A percentile compares a stretch with the other conserved stretches of the same genome.
Conservation (phyloP, 1,140 invertebrate species). For the Galleria mellonella region DNA sequence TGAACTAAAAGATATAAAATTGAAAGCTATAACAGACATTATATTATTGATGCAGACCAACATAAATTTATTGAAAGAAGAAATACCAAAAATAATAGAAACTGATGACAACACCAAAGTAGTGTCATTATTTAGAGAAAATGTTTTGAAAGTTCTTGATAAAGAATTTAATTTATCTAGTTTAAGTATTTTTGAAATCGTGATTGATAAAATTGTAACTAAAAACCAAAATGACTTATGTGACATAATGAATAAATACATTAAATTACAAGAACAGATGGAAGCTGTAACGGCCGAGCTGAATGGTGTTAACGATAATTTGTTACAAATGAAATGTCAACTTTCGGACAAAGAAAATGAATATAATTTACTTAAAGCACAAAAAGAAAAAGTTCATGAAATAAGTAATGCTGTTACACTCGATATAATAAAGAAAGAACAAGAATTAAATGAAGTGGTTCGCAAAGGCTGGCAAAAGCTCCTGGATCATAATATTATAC, state of each 20-base stretch:
- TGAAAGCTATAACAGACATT: slow-evolving; percentile 20
- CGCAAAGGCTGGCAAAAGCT: slow-evolving; percentile 28
- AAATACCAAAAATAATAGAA: slow-evolving; percentile 6
- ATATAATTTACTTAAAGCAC: slow-evolving; percentile 34
- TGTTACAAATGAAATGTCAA: slow-evolving; percentile 27
- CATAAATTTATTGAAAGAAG: slow-evolving; percentile 10
- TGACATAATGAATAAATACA: slow-evolving; percentile 23
- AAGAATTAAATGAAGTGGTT: slow-evolving; percentile 29
- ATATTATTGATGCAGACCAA: slow-evolving; percentile 21
- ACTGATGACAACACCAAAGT: slow-evolving; percentile 13
- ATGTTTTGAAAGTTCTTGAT: slow-evolving; percentile 38
- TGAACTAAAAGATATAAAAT: slow-evolving; percentile 24
- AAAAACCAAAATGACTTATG: slow-evolving; percentile 27
- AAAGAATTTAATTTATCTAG: slow-evolving; percentile 31
- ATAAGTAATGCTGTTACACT: slow-evolving; percentile 49
- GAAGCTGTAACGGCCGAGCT: slow-evolving; percentile 25
- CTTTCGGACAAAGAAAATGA: slow-evolving; percentile 42
- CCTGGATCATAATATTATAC: slow-evolving; percentile 23
- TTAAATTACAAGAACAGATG: slow-evolving; percentile 23
- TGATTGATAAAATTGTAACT: slow-evolving; percentile 26
- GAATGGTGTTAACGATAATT: slow-evolving; percentile 20
- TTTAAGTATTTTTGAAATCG: slow-evolving; percentile 27
- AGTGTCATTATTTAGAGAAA: slow-evolving; percentile 33
- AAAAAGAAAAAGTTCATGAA: slow-evolving; percentile 51
- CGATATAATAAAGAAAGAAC: slow-evolving; percentile 44